Conservation (phyloP, 2,797 vertebrate species). For the Falco rusticolus region DNA sequence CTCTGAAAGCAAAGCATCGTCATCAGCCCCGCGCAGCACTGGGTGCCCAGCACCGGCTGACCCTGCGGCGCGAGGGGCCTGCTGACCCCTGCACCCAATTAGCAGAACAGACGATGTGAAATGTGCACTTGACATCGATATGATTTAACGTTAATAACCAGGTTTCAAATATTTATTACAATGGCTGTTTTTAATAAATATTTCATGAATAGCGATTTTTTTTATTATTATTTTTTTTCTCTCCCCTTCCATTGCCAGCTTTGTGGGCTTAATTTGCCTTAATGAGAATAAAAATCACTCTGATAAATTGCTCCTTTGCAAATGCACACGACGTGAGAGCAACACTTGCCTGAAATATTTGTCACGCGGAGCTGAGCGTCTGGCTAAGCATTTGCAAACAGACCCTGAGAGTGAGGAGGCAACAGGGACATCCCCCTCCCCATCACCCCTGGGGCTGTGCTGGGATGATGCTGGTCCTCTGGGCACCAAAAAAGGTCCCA, state of each 20-base stretch:
- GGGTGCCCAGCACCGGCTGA: neutral
- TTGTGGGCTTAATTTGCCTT: conserved; percentile 79
- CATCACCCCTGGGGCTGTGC: neutral
- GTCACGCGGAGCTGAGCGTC: neutral
- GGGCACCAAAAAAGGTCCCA: no score
- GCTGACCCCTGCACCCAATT: conserved; percentile 69
- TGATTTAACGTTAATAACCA: conserved; percentile 76
- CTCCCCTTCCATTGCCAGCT: conserved; percentile 58
- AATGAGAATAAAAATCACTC: conserved; percentile 76
- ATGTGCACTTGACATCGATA: conserved; percentile 48
- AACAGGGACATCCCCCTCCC: accelerated
- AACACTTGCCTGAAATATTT: conserved; percentile 13
- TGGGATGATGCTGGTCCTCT: neutral
- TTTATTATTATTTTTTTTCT: neutral
- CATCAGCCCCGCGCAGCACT: neutral
- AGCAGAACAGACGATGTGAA: conserved; percentile 56
- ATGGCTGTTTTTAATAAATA: conserved; percentile 82
- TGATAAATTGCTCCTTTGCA: conserved; percentile 71
- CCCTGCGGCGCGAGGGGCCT: neutral
- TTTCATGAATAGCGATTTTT: conserved; percentile 70
- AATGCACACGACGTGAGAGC: neutral
- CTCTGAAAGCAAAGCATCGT: neutral
- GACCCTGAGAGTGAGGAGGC: neutral
- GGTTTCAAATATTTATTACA: conserved; percentile 83
- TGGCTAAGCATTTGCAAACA: neutral